Percentiles rank a stretch among this genome's conserved stretches.
These are phyloP conservation scores for Amiota mariae DNA, from an alignment of 2,888 invertebrate species.

Conservation along the genomic window DNA sequence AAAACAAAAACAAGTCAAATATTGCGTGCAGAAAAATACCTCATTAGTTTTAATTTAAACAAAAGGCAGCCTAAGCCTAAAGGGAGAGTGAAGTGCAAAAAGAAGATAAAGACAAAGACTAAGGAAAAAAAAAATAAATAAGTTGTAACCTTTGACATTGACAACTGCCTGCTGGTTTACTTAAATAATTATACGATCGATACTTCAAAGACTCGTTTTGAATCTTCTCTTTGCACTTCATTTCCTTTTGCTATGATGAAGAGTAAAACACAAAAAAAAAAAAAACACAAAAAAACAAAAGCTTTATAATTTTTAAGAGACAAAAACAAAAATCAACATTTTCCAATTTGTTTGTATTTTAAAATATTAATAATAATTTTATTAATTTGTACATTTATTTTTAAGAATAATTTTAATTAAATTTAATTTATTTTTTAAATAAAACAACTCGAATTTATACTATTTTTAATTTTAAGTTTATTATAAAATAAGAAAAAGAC, in stretches of 20 bases:
- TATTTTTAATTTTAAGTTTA: constrained; percentile 41
- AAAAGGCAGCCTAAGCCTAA: constrained; percentile 8
- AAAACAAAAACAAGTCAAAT: constrained; percentile 36
- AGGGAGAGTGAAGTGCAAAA: constrained; percentile 19
- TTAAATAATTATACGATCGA: not conserved
- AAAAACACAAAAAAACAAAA: constrained; percentile 40
- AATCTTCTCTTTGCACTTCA: not conserved
- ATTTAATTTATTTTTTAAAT: constrained; percentile 22
- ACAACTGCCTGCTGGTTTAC: not conserved
- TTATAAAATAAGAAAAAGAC: constrained; percentile 50
- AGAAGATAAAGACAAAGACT: not conserved
- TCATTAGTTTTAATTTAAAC: constrained; percentile 66
- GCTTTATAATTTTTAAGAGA: constrained; percentile 59
- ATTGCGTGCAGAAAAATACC: constrained; percentile 68
- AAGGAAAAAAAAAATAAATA: not conserved
- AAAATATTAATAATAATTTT: not conserved
- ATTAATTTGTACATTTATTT: not conserved
- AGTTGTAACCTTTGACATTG: constrained; percentile 15
- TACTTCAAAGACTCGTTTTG: not conserved
- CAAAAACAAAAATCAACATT: not conserved
- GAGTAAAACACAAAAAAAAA: not conserved
- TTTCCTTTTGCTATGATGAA: not conserved
- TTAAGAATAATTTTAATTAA: not conserved
- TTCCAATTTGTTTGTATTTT: constrained; percentile 5
- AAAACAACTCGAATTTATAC: constrained; percentile 60